These are phyloP conservation scores for Ectemnius lituratus DNA, from an alignment of 2,888 invertebrate species.

Conservation along the genomic window DNA sequence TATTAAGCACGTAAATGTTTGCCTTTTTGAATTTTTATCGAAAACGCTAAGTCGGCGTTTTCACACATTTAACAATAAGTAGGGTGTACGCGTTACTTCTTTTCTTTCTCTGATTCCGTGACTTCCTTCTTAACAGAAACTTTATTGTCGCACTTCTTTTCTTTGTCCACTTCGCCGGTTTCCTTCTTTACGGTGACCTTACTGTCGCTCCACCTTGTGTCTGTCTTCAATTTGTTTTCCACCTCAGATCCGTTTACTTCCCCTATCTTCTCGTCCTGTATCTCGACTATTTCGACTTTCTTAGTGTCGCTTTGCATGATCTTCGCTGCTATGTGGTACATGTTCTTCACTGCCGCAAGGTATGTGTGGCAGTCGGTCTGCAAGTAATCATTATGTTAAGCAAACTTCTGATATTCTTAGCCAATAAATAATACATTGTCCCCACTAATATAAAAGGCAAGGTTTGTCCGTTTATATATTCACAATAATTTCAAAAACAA, in stretches of 20 bases:
- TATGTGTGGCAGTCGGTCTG: constrained; percentile 85
- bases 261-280: constrained; percentile 73
- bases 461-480: too few species aligned
- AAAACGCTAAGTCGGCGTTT: constrained; percentile 32
- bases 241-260: constrained; percentile 74
- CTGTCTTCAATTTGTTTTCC: constrained; percentile 73
- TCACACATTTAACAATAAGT: constrained; percentile 39
- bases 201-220: constrained; percentile 75
- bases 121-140: constrained; percentile 70
- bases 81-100: constrained; percentile 59
- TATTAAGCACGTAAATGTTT: constrained; percentile 26
- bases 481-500: too few species aligned
- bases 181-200: constrained; percentile 73
- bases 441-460: too few species aligned
- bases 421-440: too few species aligned
- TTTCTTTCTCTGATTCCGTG: constrained; percentile 71
- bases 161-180: constrained; percentile 65
- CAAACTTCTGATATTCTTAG: too few species aligned
- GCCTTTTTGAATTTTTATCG: constrained; percentile 27
- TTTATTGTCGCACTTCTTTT: constrained; percentile 73
- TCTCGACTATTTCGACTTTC: constrained; percentile 75
- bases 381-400: constrained; percentile 55
- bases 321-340: constrained; percentile 74
- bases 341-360: constrained; percentile 81
- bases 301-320: constrained; percentile 71